A percentile compares a stretch with the other conserved stretches of the same genome.
Evolutionary conservation across 2,797 vertebrate species (phyloP).

Genomic region (Yasuhikotakia modesta): DNA sequence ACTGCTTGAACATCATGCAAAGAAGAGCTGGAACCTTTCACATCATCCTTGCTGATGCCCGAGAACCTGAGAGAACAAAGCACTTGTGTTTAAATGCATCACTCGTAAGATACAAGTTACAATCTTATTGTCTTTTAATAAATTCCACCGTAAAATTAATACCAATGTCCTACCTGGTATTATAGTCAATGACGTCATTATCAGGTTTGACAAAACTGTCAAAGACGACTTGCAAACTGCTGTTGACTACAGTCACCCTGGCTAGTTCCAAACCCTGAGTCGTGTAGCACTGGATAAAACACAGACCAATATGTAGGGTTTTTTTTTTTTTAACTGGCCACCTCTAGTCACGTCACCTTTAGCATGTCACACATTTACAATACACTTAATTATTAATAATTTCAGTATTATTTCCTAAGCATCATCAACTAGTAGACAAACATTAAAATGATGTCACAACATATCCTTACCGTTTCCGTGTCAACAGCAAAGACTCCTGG

Average conservation of each 20-base stretch:
- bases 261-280: conserved; percentile 79
- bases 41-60: conserved; percentile 75
- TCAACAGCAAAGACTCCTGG: conserved; percentile 78
- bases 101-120: too few species aligned
- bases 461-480: conserved; percentile 74
- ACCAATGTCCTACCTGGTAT: conserved; percentile 75
- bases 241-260: conserved; percentile 79
- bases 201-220: conserved; percentile 81
- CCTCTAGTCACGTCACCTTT: neutral
- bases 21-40: conserved; percentile 69
- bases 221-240: conserved; percentile 78
- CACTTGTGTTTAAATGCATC: neutral
- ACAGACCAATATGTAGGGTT: neutral
- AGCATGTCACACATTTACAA: too few species aligned
- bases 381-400: neutral
- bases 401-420: neutral
- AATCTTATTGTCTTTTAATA: neutral
- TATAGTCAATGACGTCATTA: conserved; percentile 81
- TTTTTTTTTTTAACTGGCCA: neutral
- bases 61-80: conserved; percentile 76
- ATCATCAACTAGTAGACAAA: neutral
- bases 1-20: conserved; percentile 76
- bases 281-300: conserved; percentile 78
- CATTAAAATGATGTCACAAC: neutral
- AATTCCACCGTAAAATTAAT: neutral